Evolutionary conservation across 2,113 vertebrate species (phyloP).

Genomic region (Lutjanus erythropterus): DNA sequence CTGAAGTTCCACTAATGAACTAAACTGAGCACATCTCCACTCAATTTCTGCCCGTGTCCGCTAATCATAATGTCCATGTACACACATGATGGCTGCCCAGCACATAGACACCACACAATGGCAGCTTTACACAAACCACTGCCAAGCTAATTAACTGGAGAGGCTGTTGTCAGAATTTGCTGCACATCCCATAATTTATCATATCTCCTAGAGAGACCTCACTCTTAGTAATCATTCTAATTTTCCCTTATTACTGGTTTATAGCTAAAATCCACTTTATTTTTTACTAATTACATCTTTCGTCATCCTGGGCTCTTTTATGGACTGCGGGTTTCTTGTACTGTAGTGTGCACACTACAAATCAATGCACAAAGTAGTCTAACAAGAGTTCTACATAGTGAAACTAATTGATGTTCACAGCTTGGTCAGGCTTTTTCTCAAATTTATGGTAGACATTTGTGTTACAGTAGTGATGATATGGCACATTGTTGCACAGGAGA

Average conservation of each 20-base stretch:
- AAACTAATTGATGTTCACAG: slow-evolving; percentile 31
- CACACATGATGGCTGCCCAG: background rate
- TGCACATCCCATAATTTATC: slow-evolving; percentile 32
- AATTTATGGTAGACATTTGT: slow-evolving; percentile 31
- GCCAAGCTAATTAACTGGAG: slow-evolving; percentile 54
- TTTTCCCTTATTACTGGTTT: slow-evolving; percentile 17
- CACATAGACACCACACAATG: slow-evolving; percentile 4
- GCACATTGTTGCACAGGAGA: slow-evolving; percentile 15
- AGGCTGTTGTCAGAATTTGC: slow-evolving; percentile 16
- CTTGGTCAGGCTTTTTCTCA: slow-evolving; percentile 8
- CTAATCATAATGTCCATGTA: background rate
- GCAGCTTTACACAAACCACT: slow-evolving; percentile 31
- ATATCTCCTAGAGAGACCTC: slow-evolving; percentile 31
- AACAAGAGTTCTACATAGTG: slow-evolving; percentile 6
- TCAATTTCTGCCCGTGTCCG: background rate
- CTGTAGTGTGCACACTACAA: background rate
- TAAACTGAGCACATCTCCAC: background rate
- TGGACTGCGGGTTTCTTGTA: background rate
- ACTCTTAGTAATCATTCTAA: slow-evolving; percentile 34
- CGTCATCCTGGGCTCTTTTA: background rate
- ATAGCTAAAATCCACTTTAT: slow-evolving; percentile 13
- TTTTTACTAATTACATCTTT: slow-evolving; percentile 36
- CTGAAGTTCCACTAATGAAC: background rate
- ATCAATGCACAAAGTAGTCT: slow-evolving; percentile 3
- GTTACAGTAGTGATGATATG: slow-evolving; percentile 30